These are phyloP conservation scores for Diadromus collaris DNA, from an alignment of 2,888 invertebrate genomes.

Conservation along the genomic window DNA sequence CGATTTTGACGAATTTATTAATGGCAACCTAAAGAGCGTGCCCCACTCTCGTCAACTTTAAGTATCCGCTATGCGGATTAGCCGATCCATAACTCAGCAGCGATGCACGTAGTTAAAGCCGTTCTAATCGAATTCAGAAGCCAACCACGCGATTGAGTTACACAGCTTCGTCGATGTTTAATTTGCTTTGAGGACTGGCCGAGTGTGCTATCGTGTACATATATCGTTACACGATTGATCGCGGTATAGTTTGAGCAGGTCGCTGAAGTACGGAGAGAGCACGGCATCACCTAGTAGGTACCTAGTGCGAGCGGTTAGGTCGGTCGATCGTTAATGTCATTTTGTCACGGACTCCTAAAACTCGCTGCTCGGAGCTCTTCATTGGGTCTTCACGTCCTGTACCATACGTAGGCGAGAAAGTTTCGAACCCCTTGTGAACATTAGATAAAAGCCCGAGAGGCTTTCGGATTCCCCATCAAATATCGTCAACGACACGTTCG, in stretches of 20 bases:
- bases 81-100: background rate
- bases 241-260: conserved; percentile 39
- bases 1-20: background rate
- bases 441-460: background rate
- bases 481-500: background rate
- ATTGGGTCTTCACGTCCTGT: conserved; percentile 2
- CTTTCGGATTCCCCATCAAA: background rate
- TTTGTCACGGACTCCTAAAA: conserved; percentile 44
- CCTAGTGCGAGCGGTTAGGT: conserved; percentile 34
- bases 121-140: conserved; percentile 19
- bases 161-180: conserved; percentile 31
- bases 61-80: background rate
- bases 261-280: conserved; percentile 31
- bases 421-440: background rate
- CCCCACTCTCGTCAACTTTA: background rate
- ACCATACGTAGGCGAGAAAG: background rate
- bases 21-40: background rate
- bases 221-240: conserved; percentile 39
- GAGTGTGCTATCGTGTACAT: conserved; percentile 5
- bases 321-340: conserved; percentile 49
- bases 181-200: conserved; percentile 41
- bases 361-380: conserved; percentile 22
- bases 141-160: conserved; percentile 31
- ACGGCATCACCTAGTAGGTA: conserved; percentile 27
- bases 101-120: background rate